Conservation (phyloP, 2,113 vertebrate species). For the Australoheros scitulus region DNA sequence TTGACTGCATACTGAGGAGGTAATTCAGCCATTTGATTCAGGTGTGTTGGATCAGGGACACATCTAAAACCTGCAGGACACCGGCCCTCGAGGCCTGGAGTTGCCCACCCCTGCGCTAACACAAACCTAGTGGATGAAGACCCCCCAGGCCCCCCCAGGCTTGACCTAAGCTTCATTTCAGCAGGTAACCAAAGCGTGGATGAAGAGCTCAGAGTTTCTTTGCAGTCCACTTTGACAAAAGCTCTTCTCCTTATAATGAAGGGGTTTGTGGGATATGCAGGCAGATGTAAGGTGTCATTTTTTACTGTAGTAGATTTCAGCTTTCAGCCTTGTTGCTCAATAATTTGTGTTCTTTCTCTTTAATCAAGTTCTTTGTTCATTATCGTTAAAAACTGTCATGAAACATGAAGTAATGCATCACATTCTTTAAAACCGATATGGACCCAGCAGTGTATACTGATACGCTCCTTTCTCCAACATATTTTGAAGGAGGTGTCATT, state of each 20-base stretch:
- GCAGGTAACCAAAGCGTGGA: not conserved
- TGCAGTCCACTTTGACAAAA: no score
- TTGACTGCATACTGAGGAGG: no score
- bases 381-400: not conserved
- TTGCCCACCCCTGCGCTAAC: no score
- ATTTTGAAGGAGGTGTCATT: not conserved
- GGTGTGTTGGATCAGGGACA: no score
- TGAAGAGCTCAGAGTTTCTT: not conserved
- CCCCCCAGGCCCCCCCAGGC: not conserved
- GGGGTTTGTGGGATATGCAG: not conserved
- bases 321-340: not conserved
- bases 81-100: no score
- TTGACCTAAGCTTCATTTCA: not conserved
- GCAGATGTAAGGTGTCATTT: not conserved
- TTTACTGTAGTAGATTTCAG: not conserved
- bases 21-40: no score
- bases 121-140: not conserved
- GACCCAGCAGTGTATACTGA: not conserved
- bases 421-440: not conserved
- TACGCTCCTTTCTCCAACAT: slow-evolving; percentile 8
- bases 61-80: no score
- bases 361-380: not conserved
- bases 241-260: not conserved
- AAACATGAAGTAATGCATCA: not conserved
- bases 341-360: not conserved